A percentile compares a stretch with the other conserved stretches of the same genome.
Evolutionary conservation across 2,888 invertebrate genomes (phyloP).

Genomic region (Monoplex corrugatus): DNA sequence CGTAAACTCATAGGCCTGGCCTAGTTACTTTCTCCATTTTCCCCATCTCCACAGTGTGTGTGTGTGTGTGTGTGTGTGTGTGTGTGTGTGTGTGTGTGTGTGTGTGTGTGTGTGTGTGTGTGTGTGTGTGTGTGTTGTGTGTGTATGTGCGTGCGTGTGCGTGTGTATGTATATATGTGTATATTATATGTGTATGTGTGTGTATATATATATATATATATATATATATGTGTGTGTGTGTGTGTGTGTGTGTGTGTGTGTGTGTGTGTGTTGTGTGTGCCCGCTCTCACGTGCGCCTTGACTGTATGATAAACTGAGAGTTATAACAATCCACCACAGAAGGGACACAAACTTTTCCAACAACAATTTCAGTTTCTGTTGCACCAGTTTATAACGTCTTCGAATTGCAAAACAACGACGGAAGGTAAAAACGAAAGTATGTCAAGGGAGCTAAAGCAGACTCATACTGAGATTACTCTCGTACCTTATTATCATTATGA

Average conservation of each 20-base stretch:
- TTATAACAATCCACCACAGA: too few relatives aligned
- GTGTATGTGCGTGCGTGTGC: background rate
- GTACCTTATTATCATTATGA: conserved; percentile 39
- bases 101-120: background rate
- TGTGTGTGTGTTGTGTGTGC: background rate
- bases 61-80: background rate
- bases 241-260: background rate
- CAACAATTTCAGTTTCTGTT: too few relatives aligned
- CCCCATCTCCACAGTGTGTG: too few relatives aligned
- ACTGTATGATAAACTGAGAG: too few relatives aligned
- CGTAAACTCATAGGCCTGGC: too few relatives aligned
- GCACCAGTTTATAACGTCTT: too few relatives aligned
- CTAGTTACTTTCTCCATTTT: too few relatives aligned
- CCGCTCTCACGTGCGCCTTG: too few relatives aligned
- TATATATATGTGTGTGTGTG: background rate
- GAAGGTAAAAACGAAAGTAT: background rate
- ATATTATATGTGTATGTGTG: background rate
- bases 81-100: background rate
- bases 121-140: background rate
- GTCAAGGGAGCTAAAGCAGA: conserved; percentile 33
- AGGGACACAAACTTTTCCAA: too few relatives aligned
- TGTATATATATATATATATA: background rate
- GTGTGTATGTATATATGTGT: background rate
- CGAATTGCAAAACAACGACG: too few relatives aligned
- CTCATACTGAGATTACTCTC: background rate